Percentiles rank a stretch among this genome's conserved stretches.
Conservation (phyloP, 2,113 vertebrate species). For the Forbesichthys agassizii region DNA sequence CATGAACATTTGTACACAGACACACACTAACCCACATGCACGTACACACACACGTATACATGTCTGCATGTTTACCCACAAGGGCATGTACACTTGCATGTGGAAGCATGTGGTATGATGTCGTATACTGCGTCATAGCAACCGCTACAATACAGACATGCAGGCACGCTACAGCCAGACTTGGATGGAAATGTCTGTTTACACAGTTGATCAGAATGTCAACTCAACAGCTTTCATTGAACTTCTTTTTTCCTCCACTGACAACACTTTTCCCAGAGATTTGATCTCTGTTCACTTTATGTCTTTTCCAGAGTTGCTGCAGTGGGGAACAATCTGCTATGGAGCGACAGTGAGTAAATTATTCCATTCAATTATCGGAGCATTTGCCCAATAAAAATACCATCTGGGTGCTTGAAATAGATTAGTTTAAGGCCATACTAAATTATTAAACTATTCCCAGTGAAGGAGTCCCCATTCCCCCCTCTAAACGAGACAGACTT, state of each 20-base stretch:
- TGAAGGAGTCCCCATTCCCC: constrained; percentile 69
- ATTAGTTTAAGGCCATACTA: constrained; percentile 76
- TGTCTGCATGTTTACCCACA: too few relatives aligned
- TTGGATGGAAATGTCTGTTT: too few relatives aligned
- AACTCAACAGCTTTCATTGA: constrained; percentile 37
- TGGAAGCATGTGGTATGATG: too few relatives aligned
- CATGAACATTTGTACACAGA: not conserved
- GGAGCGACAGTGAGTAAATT: constrained; percentile 71
- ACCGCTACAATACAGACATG: too few relatives aligned
- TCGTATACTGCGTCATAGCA: too few relatives aligned
- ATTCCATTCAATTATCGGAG: constrained; percentile 75
- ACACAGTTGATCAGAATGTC: too few relatives aligned
- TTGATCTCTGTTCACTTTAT: constrained; percentile 49
- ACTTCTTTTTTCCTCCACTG: constrained; percentile 27
- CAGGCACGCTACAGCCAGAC: too few relatives aligned
- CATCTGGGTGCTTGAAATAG: constrained; percentile 76
- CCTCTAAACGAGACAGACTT: constrained; percentile 70
- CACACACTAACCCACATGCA: constrained; percentile 17
- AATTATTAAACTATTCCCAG: constrained; percentile 77
- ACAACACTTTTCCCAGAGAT: constrained; percentile 53
- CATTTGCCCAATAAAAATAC: constrained; percentile 78
- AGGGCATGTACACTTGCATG: too few relatives aligned
- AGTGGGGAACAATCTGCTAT: constrained; percentile 56
- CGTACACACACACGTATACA: too few relatives aligned
- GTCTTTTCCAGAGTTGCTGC: constrained; percentile 52